A percentile compares a stretch with the other conserved stretches of the same genome.
These are phyloP conservation scores for Brotula barbata DNA, from an alignment of 2,797 vertebrate genomes.

Conservation along the genomic window DNA sequence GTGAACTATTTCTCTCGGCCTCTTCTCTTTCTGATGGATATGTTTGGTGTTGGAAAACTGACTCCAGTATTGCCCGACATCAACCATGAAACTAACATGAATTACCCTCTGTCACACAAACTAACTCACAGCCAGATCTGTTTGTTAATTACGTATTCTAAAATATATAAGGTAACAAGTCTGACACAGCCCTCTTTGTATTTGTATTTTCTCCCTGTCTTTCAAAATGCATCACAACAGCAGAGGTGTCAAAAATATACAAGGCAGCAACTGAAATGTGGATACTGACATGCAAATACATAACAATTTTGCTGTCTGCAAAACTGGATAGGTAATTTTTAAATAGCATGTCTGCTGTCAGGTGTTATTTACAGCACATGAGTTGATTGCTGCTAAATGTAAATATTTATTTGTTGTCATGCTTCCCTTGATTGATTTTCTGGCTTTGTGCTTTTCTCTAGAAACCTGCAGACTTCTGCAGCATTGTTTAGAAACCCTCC, in stretches of 20 bases:
- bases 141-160: constrained; percentile 43
- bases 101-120: constrained; percentile 27
- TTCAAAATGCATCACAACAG: constrained; percentile 9
- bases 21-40: constrained; percentile 42
- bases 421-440: constrained; percentile 62
- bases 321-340: constrained; percentile 57
- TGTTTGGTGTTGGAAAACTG: constrained; percentile 41
- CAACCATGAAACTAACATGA: constrained; percentile 27
- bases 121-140: constrained; percentile 23
- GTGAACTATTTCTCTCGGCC: constrained; percentile 21
- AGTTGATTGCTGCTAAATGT: constrained; percentile 43
- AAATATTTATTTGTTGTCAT: constrained; percentile 66
- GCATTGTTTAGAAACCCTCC: constrained; percentile 53
- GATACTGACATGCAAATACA: constrained; percentile 25
- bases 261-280: constrained; percentile 23
- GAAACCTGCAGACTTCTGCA: constrained; percentile 37
- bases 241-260: constrained; percentile 27
- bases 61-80: constrained; percentile 29
- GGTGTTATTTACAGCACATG: too few species aligned
- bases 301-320: constrained; percentile 44
- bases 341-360: constrained; percentile 44
- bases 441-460: constrained; percentile 50
- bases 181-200: constrained; percentile 2
- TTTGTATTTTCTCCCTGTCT: background rate
- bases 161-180: constrained; percentile 33